Conservation (phyloP, 2,888 invertebrate species). For the Lymantria dispar region DNA sequence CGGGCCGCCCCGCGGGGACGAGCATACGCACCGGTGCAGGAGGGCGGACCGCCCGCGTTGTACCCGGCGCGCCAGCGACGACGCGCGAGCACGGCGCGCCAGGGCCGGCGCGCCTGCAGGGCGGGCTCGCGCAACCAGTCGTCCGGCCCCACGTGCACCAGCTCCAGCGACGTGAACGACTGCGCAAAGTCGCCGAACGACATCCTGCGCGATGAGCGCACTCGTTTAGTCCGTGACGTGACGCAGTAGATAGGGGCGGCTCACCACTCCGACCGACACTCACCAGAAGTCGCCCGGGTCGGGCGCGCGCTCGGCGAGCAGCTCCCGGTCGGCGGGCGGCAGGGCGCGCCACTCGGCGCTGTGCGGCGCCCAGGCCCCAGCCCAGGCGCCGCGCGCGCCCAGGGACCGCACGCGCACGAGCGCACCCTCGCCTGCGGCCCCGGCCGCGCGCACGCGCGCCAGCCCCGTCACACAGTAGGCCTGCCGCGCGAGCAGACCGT, state of each 20-base stretch:
- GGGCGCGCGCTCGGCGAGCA: conserved; percentile 82
- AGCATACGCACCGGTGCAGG: conserved; percentile 71
- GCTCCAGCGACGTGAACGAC: conserved; percentile 85
- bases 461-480: conserved; percentile 88
- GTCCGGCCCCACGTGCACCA: conserved; percentile 90
- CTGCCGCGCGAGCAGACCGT: conserved; percentile 85
- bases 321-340: conserved; percentile 81
- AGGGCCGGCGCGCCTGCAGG: conserved; percentile 85
- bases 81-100: conserved; percentile 87
- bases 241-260: not conserved
- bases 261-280: no score
- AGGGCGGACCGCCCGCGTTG: conserved; percentile 87
- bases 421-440: conserved; percentile 12
- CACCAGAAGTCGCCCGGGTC: conserved; percentile 46
- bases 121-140: conserved; percentile 88
- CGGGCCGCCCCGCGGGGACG: conserved; percentile 28
- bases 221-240: not conserved
- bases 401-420: conserved; percentile 82
- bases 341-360: conserved; percentile 86
- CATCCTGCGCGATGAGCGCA: conserved; percentile 79
- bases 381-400: conserved; percentile 83
- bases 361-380: conserved; percentile 88
- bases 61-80: conserved; percentile 85
- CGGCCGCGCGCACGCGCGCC: conserved; percentile 83
- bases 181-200: conserved; percentile 86